phyloP scores from a whole-genome alignment of 2,113 vertebrate genomes.

The Odobenus rosmarus region DNA sequence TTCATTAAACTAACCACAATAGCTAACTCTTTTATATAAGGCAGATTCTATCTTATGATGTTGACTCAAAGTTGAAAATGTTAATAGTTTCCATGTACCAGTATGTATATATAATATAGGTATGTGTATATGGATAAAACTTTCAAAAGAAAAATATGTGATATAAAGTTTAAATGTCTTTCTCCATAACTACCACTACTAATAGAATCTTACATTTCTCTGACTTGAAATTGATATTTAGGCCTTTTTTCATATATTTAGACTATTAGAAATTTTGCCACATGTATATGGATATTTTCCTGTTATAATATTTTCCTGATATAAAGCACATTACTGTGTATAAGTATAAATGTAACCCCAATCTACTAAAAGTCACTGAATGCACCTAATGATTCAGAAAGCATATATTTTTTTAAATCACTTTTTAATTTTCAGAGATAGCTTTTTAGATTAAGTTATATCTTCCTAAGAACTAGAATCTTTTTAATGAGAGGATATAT shows the following conservation, averaged over 20 bases:
- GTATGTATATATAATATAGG: background rate
- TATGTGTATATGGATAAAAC: background rate
- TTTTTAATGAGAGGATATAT: background rate
- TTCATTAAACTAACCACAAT: background rate
- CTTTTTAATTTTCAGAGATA: background rate
- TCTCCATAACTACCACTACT: background rate
- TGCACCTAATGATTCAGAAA: background rate
- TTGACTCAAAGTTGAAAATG: background rate
- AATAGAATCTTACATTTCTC: background rate
- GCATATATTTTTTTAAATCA: background rate
- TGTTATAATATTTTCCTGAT: background rate
- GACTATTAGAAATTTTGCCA: background rate
- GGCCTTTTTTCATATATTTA: background rate
- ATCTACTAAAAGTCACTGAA: background rate
- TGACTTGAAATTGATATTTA: background rate
- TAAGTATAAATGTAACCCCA: background rate
- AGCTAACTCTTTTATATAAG: background rate
- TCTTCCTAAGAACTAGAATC: background rate
- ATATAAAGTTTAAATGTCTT: slow-evolving; percentile 30
- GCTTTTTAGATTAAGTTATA: background rate
- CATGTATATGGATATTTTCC: background rate
- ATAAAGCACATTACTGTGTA: background rate
- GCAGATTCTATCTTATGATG: background rate
- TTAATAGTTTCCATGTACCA: background rate
- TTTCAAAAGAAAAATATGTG: background rate